Evolutionary conservation across 2,113 vertebrate genomes (phyloP).

Genomic region (Malurus melanocephalus): DNA sequence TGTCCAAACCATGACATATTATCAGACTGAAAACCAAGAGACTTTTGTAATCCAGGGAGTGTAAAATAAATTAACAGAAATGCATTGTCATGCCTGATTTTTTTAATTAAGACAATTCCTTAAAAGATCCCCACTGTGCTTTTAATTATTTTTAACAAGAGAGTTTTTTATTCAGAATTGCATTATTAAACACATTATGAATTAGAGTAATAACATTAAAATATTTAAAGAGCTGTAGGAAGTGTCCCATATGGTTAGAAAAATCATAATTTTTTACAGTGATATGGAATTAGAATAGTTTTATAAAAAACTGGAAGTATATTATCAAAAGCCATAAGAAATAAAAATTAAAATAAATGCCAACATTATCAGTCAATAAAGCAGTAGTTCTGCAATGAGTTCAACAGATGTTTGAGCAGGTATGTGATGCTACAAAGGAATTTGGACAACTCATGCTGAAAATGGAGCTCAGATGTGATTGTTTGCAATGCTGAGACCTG

Average conservation of each 20-base stretch:
- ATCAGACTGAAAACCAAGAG: background rate
- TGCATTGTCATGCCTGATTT: background rate
- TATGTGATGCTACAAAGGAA: background rate
- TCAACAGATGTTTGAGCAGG: background rate
- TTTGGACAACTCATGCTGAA: background rate
- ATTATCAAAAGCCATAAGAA: background rate
- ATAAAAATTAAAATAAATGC: background rate
- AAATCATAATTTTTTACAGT: background rate
- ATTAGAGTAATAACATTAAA: slow-evolving; percentile 16
- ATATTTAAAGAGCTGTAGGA: background rate
- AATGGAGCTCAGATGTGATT: background rate
- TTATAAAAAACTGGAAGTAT: background rate
- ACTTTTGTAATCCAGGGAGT: background rate
- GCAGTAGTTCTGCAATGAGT: background rate
- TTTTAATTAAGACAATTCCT: slow-evolving; percentile 46
- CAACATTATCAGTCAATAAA: background rate
- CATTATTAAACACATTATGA: slow-evolving; percentile 29
- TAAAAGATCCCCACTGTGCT: background rate
- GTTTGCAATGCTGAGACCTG: background rate
- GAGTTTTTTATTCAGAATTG: background rate
- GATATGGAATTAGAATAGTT: background rate
- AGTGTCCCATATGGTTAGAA: background rate
- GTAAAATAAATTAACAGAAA: slow-evolving; percentile 23
- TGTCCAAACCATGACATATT: too few relatives aligned
- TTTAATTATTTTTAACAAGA: slow-evolving; percentile 37